Base-by-base conservation (phyloP, 2,797 vertebrate species). In the Chelon labrosus region DNA sequence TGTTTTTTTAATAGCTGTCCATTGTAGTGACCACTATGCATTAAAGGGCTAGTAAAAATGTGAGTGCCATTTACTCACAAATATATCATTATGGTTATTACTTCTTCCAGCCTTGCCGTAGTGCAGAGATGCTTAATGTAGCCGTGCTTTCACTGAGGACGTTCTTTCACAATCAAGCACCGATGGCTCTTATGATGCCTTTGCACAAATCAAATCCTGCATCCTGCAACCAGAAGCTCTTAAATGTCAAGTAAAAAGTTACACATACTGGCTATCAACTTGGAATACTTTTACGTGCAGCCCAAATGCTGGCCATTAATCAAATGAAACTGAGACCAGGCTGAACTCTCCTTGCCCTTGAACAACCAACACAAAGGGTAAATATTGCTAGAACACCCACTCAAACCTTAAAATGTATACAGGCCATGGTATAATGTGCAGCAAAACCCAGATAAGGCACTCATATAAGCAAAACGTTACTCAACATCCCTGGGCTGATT, bases 371-470 rank as follows among this genome's bases (percentile, higher is more conserved):
- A 74, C 42, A 42, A 56, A 77, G 77, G 75, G 65, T 80, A 88
- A 91, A 89, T 76, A 89, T 72, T 71, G 75, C 71, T 60, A 63
- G 63, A 82, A 67, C 70, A 86, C 77, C 85, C 79, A 84, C 73
- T 85, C 57, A 37, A 44, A 76, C 68, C 68, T 62, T 71, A 83
- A 85, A 85, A 83, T 77, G 78, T 86, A 87, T 89, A 91, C 85
- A 85, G 42, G 66, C 44, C 17, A 31, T 57, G 47, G 70, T 83
- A 79, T 85, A 82, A 87, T 88, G 75, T 88, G 79, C 62, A 86
- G 82, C 81, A 75, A 83, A 79, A 78, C 79, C 66, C 39, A 79
- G 91, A 91, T 93, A 93, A 91, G 84, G 67, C 55, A 70, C 71
- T 87, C 72, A 60, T 82, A 72, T 80, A 88, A 88, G 83, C 75